Conservation (phyloP, 2,797 vertebrate species). For the Chelon auratus region DNA sequence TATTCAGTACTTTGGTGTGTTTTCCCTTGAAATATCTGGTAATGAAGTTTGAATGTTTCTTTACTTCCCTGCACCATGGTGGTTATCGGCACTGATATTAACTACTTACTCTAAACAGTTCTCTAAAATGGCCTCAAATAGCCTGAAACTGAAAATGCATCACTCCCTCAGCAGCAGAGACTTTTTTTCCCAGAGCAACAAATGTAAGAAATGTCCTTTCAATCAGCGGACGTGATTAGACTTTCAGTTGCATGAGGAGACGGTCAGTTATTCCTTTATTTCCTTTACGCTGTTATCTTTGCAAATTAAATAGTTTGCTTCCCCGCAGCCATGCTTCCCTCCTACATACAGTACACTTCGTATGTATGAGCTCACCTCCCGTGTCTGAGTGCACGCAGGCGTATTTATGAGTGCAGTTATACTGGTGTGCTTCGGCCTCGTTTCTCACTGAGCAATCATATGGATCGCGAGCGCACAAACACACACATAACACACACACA, state of each 20-base stretch:
- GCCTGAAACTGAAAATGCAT: conserved; percentile 21
- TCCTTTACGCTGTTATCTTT: conserved; percentile 3
- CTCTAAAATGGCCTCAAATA: conserved; percentile 14
- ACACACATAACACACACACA: conserved; percentile 2
- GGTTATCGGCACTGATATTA: conserved; percentile 41
- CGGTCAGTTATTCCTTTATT: neutral
- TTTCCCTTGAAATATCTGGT: conserved; percentile 43
- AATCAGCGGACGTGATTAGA: neutral
- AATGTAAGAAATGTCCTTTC: neutral
- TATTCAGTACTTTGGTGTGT: conserved; percentile 15
- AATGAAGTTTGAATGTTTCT: conserved; percentile 42
- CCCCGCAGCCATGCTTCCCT: conserved; percentile 21
- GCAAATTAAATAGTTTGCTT: conserved; percentile 28
- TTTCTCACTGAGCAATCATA: conserved; percentile 50
- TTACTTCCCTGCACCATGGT: conserved; percentile 18
- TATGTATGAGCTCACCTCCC: conserved; percentile 36
- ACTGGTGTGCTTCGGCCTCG: conserved; percentile 32
- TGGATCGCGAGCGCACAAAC: conserved; percentile 17
- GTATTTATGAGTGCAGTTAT: conserved; percentile 40
- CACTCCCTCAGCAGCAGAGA: conserved; percentile 11
- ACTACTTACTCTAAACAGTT: conserved; percentile 24
- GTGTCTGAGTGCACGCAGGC: conserved; percentile 36
- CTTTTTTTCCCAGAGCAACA: neutral
- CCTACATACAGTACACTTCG: conserved; percentile 23
- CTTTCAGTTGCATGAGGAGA: conserved; percentile 6